A percentile compares a stretch with the other conserved stretches of the same genome.
Conservation (phyloP, 1,140 invertebrate genomes). For the Oreohelix idahoensis region DNA sequence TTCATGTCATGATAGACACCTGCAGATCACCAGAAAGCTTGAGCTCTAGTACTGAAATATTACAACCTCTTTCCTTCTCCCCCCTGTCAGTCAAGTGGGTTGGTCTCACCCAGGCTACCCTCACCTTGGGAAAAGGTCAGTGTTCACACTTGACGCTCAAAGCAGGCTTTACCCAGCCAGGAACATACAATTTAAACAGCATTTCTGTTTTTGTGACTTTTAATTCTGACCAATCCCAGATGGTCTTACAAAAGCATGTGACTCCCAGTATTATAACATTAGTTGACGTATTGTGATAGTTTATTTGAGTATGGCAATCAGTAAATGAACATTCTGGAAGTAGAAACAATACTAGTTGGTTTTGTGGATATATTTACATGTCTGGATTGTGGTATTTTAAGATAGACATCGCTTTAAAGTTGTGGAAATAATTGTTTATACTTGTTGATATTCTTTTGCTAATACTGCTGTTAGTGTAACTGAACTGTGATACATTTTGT, state of each 20-base stretch:
- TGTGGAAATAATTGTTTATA: neutral
- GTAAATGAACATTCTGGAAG: too few relatives aligned
- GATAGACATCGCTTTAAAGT: too few relatives aligned
- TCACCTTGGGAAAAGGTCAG: constrained; percentile 55
- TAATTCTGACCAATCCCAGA: constrained; percentile 57
- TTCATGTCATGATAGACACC: constrained; percentile 65
- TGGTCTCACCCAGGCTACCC: constrained; percentile 59
- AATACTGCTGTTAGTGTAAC: neutral
- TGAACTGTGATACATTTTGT: neutral
- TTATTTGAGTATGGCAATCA: too few relatives aligned
- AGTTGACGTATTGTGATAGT: constrained; percentile 41
- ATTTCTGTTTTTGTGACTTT: constrained; percentile 65
- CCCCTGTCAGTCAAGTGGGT: constrained; percentile 61
- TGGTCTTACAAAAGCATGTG: constrained; percentile 66
- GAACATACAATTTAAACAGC: constrained; percentile 68
- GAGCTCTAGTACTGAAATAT: neutral
- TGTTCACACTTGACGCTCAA: constrained; percentile 51
- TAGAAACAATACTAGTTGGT: neutral
- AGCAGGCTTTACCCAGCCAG: constrained; percentile 64
- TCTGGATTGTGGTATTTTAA: neutral
- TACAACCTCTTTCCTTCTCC: constrained; percentile 32
- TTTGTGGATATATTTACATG: neutral
- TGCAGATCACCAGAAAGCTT: constrained; percentile 65
- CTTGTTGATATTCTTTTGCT: neutral
- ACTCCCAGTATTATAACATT: constrained; percentile 65